A percentile compares a stretch with the other conserved stretches of the same genome.
Conservation (phyloP, 2,113 vertebrate genomes). For the Desmodus rotundus region DNA sequence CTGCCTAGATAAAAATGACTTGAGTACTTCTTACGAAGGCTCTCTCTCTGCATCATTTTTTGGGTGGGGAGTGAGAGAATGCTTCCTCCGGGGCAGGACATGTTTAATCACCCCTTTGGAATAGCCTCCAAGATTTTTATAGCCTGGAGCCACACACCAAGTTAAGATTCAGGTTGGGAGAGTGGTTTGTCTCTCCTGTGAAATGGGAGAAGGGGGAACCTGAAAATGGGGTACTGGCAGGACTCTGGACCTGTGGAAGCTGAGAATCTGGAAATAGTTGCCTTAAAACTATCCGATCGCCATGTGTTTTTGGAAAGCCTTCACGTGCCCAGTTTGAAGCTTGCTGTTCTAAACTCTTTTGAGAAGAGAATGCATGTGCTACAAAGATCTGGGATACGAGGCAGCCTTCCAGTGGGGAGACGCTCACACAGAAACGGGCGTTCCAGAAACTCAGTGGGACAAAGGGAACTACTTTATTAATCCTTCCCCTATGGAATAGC, state of each 20-base stretch:
- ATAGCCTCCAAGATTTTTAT: neutral
- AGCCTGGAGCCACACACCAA: neutral
- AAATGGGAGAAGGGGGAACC: neutral
- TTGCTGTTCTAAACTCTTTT: neutral
- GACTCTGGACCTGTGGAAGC: neutral
- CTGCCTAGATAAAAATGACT: neutral
- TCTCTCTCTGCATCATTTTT: neutral
- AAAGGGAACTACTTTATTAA: neutral
- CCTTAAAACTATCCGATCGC: neutral
- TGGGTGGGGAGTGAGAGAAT: neutral
- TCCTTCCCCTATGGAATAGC: neutral
- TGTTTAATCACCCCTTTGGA: neutral
- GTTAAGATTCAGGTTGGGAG: neutral
- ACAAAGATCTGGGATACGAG: neutral
- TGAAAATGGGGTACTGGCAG: neutral
- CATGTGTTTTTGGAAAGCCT: neutral
- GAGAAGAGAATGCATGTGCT: neutral
- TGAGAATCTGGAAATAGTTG: neutral
- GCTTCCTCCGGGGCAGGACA: neutral
- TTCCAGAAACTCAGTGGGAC: neutral
- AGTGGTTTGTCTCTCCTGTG: neutral
- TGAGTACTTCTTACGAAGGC: neutral
- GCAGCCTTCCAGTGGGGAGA: neutral
- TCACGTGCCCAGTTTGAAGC: neutral
- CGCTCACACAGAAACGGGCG: neutral